phyloP scores from a whole-genome alignment of 2,888 invertebrate genomes.

The Eupithecia inturbata region DNA sequence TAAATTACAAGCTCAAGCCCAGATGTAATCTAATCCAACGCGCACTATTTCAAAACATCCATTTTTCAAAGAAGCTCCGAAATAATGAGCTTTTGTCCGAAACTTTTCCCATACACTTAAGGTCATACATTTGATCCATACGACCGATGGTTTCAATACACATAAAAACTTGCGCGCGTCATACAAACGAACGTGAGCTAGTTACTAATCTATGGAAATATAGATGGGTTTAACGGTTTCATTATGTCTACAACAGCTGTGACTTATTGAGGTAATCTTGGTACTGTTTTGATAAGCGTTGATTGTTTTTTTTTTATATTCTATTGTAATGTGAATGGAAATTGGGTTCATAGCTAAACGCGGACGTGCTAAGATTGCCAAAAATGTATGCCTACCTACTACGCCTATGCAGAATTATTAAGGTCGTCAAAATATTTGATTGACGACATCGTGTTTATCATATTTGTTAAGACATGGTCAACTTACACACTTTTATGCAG shows the following conservation, averaged over 20 bases:
- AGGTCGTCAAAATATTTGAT: neutral
- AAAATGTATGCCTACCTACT: neutral
- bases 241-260: conserved; percentile 56
- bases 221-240: conserved; percentile 59
- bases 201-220: conserved; percentile 60
- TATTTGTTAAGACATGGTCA: neutral
- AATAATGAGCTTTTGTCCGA: conserved; percentile 47
- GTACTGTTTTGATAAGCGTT: conserved; percentile 42
- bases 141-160: conserved; percentile 78
- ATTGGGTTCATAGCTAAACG: neutral
- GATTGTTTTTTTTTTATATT: conserved; percentile 34
- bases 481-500: neutral
- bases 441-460: neutral
- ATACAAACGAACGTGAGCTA: conserved; percentile 65
- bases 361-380: neutral
- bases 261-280: conserved; percentile 46
- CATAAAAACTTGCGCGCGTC: conserved; percentile 75
- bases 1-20: conserved; percentile 26
- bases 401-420: neutral
- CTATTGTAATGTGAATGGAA: conserved; percentile 23
- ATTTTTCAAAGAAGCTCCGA: conserved; percentile 44
- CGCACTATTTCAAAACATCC: conserved; percentile 41
- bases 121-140: conserved; percentile 65
- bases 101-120: conserved; percentile 49
- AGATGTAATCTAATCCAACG: conserved; percentile 35